A percentile compares a stretch with the other conserved stretches of the same genome.
Conservation (phyloP, 1,140 invertebrate species). For the Pygmarrhopalites habei region DNA sequence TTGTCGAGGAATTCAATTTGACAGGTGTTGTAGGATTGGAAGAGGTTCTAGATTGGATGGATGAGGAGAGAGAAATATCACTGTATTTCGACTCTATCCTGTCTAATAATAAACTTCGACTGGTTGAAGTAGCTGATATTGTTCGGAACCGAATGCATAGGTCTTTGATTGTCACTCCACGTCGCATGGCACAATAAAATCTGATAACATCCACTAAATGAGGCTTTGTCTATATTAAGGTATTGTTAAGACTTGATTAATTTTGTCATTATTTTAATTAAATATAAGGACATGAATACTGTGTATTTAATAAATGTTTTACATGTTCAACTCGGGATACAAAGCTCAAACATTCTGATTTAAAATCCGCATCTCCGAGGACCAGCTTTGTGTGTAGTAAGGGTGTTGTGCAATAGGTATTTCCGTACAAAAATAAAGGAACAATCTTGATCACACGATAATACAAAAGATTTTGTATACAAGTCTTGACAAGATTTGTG, state of each 20-base stretch:
- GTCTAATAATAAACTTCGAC: conserved; percentile 39
- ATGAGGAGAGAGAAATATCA: conserved; percentile 37
- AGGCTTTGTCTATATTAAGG: conserved; percentile 53
- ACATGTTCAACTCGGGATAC: conserved; percentile 53
- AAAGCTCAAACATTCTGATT: conserved; percentile 65
- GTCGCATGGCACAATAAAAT: conserved; percentile 72
- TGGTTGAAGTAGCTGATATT: conserved; percentile 41
- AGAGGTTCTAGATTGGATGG: conserved; percentile 31
- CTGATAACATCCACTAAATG: conserved; percentile 67
- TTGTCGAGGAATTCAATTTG: conserved; percentile 22
- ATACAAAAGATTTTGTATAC: conserved; percentile 86
- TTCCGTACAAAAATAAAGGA: conserved; percentile 88
- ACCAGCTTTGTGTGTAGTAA: conserved; percentile 58
- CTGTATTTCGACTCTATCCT: conserved; percentile 33
- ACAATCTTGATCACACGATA: conserved; percentile 71
- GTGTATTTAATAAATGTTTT: too few species aligned
- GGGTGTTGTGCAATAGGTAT: conserved; percentile 83
- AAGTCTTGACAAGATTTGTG: conserved; percentile 86
- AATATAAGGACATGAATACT: too few species aligned
- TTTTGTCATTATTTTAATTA: too few species aligned
- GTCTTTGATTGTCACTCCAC: conserved; percentile 74
- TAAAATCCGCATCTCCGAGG: conserved; percentile 59
- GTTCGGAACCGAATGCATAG: conserved; percentile 63
- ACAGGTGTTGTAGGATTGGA: conserved; percentile 35
- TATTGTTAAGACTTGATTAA: too few species aligned